phyloP scores from a whole-genome alignment of 1,140 invertebrate species.

The Polypedilum vanderplanki region DNA sequence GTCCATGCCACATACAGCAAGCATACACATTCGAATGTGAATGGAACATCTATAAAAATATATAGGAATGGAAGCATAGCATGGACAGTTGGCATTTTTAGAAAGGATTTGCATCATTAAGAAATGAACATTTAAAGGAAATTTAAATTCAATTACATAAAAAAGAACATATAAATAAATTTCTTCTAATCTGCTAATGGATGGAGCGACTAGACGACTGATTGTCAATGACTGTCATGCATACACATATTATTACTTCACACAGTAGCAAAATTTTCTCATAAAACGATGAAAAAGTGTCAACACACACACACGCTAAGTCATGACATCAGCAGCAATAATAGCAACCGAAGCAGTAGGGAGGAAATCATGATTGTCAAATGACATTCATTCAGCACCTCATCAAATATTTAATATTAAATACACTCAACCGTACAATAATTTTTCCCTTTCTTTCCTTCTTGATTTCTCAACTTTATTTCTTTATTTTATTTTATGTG shows the following conservation, averaged over 20 bases:
- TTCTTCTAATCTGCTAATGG: no score
- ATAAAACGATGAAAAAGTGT: no score
- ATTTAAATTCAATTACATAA: slow-evolving; percentile 5
- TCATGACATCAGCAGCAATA: no score
- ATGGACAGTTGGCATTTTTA: no score
- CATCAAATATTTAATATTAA: slow-evolving; percentile 26
- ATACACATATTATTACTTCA: no score
- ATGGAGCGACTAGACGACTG: no score
- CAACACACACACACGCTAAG: no score
- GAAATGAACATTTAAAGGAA: not conserved
- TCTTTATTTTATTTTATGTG: not conserved
- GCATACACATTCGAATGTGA: not conserved
- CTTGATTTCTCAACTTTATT: not conserved
- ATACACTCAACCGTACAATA: not conserved
- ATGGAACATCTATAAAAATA: not conserved
- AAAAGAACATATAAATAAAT: no score
- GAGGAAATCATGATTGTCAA: not conserved
- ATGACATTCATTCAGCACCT: slow-evolving; percentile 14
- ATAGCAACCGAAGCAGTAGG: not conserved
- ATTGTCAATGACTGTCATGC: no score
- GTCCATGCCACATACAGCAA: not conserved
- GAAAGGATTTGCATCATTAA: slow-evolving; percentile 1
- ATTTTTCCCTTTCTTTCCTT: not conserved
- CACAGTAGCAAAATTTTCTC: no score
- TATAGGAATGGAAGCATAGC: not conserved